Percentiles rank a stretch among this genome's conserved stretches.
These are phyloP conservation scores for Nerophis lumbriciformis DNA, from an alignment of 2,113 vertebrate species.

Conservation along the genomic window DNA sequence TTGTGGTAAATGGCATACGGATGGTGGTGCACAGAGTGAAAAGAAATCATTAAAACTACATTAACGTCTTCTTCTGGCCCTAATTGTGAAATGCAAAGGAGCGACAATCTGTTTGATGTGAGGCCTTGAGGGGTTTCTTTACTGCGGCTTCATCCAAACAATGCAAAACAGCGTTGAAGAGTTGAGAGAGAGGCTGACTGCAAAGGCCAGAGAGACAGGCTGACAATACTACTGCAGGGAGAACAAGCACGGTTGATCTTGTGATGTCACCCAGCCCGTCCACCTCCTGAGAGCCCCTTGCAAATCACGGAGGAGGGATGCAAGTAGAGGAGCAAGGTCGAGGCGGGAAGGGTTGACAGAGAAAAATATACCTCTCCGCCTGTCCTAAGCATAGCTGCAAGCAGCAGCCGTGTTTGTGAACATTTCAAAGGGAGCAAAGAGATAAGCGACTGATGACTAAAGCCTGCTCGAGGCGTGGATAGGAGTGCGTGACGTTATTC, in stretches of 20 bases:
- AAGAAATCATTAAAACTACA: background rate
- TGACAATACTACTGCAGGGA: conserved; percentile 18
- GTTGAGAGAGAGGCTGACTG: conserved; percentile 20
- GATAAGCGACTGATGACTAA: conserved; percentile 29
- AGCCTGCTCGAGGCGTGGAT: conserved; percentile 31
- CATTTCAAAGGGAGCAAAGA: conserved; percentile 42
- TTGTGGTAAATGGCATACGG: too few species aligned
- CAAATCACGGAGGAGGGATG: conserved; percentile 8
- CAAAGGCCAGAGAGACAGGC: conserved; percentile 13
- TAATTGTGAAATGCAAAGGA: conserved; percentile 9
- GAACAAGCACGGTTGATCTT: conserved; percentile 21
- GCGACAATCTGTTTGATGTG: conserved; percentile 14
- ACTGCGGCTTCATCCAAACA: conserved; percentile 1
- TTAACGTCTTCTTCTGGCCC: background rate
- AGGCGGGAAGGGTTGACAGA: conserved; percentile 29
- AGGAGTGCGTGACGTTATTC: conserved; percentile 14
- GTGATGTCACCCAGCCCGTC: conserved; percentile 3
- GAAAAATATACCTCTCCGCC: conserved; percentile 3
- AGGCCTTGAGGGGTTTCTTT: conserved; percentile 16
- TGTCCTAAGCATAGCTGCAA: conserved; percentile 15
- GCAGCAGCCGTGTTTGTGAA: conserved; percentile 28
- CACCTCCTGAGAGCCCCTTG: background rate
- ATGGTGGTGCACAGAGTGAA: background rate
- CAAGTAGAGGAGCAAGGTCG: conserved; percentile 11
- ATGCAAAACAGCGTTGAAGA: conserved; percentile 6